Percentiles rank a stretch among this genome's conserved stretches.
Conservation (phyloP, 2,888 invertebrate genomes). For the Lomographa bimaculata region DNA sequence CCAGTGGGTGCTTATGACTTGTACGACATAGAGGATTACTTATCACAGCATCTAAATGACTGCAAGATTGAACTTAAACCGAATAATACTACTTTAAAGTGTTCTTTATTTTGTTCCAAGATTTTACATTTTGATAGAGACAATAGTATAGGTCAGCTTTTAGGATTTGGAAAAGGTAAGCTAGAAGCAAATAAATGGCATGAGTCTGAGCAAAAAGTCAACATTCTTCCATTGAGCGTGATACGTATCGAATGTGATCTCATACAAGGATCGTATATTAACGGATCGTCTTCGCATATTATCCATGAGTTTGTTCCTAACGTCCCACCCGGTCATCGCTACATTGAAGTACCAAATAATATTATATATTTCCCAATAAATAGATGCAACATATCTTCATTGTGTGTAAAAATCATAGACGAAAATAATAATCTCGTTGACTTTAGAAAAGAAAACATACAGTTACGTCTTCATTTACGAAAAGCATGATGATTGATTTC, state of each 20-base stretch:
- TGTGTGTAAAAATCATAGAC: not conserved
- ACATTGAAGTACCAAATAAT: not conserved
- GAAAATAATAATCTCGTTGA: not conserved
- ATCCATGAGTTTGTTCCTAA: not conserved
- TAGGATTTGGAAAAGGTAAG: slow-evolving; percentile 5
- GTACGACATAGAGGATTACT: too few relatives aligned
- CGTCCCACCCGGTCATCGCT: not conserved
- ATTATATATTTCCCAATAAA: slow-evolving; percentile 1
- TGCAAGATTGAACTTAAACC: too few relatives aligned
- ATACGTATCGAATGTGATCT: slow-evolving; percentile 15
- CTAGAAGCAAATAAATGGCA: slow-evolving; percentile 11
- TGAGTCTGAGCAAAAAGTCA: slow-evolving; percentile 3
- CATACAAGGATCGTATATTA: slow-evolving; percentile 5
- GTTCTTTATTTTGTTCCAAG: too few relatives aligned
- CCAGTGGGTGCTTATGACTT: not conserved
- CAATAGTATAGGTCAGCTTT: too few relatives aligned
- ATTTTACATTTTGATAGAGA: too few relatives aligned
- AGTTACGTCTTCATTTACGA: not conserved
- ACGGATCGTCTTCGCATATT: slow-evolving; percentile 1
- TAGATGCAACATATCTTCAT: not conserved
- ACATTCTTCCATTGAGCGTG: slow-evolving; percentile 5
- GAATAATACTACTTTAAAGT: too few relatives aligned
- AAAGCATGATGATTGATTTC: slow-evolving; percentile 1
- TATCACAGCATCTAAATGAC: too few relatives aligned
- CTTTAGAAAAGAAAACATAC: not conserved